Percentiles rank a stretch among this genome's conserved stretches.
Conservation (phyloP, 92 coral and sea anemone genomes). For the Zoanthus sociatus region DNA sequence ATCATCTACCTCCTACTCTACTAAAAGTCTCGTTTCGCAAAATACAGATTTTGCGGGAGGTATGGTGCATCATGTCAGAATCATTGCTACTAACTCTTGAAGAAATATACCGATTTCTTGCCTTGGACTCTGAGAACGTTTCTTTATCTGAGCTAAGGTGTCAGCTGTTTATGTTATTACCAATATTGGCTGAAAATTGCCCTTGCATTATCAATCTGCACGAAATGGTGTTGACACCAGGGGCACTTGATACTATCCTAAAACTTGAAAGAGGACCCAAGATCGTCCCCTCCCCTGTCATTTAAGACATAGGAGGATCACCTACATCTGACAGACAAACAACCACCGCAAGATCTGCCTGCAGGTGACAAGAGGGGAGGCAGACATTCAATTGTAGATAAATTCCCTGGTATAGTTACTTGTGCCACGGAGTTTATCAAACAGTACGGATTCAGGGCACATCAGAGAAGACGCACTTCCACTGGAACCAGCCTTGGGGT, state of each 20-base stretch:
- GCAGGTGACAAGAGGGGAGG: background rate
- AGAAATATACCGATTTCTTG: background rate
- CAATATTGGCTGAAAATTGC: background rate
- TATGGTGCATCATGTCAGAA: slow-evolving; percentile 18
- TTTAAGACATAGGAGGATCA: too few relatives aligned
- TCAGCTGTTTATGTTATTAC: background rate
- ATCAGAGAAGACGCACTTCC: slow-evolving; percentile 41
- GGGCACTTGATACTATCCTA: slow-evolving; percentile 12
- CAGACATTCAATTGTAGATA: slow-evolving; percentile 19
- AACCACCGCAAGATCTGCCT: too few relatives aligned
- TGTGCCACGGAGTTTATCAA: slow-evolving; percentile 41
- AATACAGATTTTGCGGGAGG: slow-evolving; percentile 1
- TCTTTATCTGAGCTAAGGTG: background rate
- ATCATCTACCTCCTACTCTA: too few relatives aligned
- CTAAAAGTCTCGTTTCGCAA: too few relatives aligned
- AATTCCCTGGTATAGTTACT: slow-evolving; percentile 32
- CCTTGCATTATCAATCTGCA: slow-evolving; percentile 29
- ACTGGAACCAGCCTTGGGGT: slow-evolving; percentile 37
- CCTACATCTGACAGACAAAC: too few relatives aligned
- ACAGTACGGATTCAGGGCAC: slow-evolving; percentile 50
- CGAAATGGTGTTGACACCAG: slow-evolving; percentile 33
- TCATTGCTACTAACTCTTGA: background rate
- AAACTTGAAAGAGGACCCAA: background rate
- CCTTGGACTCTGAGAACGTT: background rate
- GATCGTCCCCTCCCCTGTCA: background rate